Evolutionary conservation across 2,797 vertebrate genomes (phyloP).

Genomic region (Mastacembelus armatus): DNA sequence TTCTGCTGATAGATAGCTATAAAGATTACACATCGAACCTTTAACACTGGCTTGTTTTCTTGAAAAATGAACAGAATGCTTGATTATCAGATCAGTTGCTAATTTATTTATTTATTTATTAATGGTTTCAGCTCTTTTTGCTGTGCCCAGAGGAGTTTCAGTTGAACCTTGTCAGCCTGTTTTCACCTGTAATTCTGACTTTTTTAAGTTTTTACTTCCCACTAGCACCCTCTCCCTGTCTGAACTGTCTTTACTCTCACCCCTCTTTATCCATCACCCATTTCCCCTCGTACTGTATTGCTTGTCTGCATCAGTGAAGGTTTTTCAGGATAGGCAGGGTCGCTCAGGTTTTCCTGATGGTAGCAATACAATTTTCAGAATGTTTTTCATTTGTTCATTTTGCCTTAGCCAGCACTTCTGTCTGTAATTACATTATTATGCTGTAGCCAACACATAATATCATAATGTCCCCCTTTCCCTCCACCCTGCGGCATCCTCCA

Average conservation of each 20-base stretch:
- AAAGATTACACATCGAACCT: too few relatives aligned
- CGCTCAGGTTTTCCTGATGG: conserved; percentile 11
- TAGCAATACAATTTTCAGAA: conserved; percentile 31
- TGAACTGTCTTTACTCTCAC: neutral
- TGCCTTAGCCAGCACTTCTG: conserved; percentile 25
- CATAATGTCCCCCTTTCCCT: neutral
- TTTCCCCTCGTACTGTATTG: neutral
- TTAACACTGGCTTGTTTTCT: neutral
- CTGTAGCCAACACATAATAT: conserved; percentile 14
- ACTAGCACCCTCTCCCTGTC: neutral
- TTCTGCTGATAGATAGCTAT: too few relatives aligned
- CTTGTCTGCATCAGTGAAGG: conserved; percentile 2
- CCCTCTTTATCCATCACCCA: neutral
- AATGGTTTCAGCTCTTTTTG: too few relatives aligned
- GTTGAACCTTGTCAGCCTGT: too few relatives aligned
- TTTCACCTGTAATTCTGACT: too few relatives aligned
- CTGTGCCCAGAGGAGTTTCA: neutral
- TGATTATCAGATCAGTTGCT: neutral
- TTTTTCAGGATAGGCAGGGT: conserved; percentile 10
- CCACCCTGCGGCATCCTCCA: conserved; percentile 12
- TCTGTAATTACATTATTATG: conserved; percentile 45
- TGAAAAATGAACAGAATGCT: conserved; percentile 5
- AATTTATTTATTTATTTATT: too few relatives aligned
- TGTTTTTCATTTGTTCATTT: conserved; percentile 24
- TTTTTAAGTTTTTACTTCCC: neutral